Evolutionary conservation across 2,888 invertebrate genomes (phyloP).

Genomic region (Meta bourneti): DNA sequence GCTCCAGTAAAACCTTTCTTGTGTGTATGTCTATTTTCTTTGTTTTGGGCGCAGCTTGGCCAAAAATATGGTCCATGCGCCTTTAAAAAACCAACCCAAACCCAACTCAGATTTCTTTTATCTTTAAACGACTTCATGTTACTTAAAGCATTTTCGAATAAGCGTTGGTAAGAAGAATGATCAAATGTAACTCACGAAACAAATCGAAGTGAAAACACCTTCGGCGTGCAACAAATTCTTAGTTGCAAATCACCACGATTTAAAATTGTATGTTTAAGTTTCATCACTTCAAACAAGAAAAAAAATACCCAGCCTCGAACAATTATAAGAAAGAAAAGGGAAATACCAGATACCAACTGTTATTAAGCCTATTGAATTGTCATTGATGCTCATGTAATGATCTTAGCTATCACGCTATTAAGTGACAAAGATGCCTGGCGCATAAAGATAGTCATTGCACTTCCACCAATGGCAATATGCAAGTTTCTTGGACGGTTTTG

Average conservation of each 20-base stretch:
- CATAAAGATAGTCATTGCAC: slow-evolving; percentile 11
- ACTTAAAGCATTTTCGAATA: too few relatives aligned
- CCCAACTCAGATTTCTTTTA: too few relatives aligned
- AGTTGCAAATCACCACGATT: not conserved
- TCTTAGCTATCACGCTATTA: slow-evolving; percentile 35
- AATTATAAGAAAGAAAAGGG: not conserved
- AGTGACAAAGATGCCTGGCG: slow-evolving; percentile 18
- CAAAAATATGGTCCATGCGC: too few relatives aligned
- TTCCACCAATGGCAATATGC: not conserved
- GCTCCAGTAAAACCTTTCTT: too few relatives aligned
- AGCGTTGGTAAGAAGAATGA: too few relatives aligned
- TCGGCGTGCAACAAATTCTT: not conserved
- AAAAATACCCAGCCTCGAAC: not conserved
- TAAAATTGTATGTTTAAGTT: not conserved
- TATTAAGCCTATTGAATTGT: slow-evolving; percentile 29
- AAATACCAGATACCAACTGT: slow-evolving; percentile 7
- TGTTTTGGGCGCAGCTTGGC: too few relatives aligned
- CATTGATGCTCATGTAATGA: slow-evolving; percentile 44
- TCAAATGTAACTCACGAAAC: too few relatives aligned
- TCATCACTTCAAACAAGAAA: not conserved
- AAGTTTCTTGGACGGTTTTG: slow-evolving; percentile 1
- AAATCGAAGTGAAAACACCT: too few relatives aligned
- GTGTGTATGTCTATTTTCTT: too few relatives aligned
- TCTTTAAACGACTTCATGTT: too few relatives aligned
- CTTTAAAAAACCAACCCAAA: too few relatives aligned